Base-by-base conservation (phyloP, 1,140 invertebrate genomes). In the Mycetomoellerius zeteki region DNA sequence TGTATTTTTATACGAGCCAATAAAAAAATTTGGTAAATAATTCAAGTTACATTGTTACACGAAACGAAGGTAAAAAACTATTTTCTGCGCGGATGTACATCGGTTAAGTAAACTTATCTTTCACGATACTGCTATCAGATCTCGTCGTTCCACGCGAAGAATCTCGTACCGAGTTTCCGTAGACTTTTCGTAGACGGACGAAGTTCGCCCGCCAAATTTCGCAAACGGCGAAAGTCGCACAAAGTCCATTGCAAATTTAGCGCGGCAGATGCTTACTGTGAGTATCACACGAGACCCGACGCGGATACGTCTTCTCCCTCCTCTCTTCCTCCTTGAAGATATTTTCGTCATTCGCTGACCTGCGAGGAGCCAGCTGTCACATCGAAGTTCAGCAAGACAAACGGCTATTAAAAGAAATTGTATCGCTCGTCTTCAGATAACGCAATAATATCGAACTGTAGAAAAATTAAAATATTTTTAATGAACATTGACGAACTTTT, bases 381-480 rank as follows among this genome's bases (percentile, higher is more conserved):
- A 65, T 24, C 37, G 64, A 88, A 77, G 54, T 88, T 86, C 58
- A 65, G 19, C 64, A 86, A 88, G 86, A 88, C 86, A 86, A 86
- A 88, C 73, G 82, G 30, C 54, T 71, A 56, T 88, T 86, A 86
- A 88, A 62, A 85, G 73, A 85, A 85, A 88, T n/a, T n/a, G 84
- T 86, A n/a, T 88, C 69, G 54, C n/a, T 60, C 24, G 67, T 50
- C 54, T 84, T 62, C 56, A 65, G 69, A 71, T 16, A 64, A 69
- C 14, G 52, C 67, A 69, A 76, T 62, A 87, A 62, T 69, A 37
- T 60, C 54, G 80, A 62, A 84, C 54, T 37, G 30, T 54, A 33
- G 24, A 3, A 27, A 62, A 84, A 62, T 62, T 56, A 43, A 73
- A 47, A 84, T 84, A 75, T 69, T 75, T 84, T 19, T 16, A 60